phyloP scores from a whole-genome alignment of 2,113 vertebrate genomes.

The Sinocyclocheilus anshuiensis region DNA sequence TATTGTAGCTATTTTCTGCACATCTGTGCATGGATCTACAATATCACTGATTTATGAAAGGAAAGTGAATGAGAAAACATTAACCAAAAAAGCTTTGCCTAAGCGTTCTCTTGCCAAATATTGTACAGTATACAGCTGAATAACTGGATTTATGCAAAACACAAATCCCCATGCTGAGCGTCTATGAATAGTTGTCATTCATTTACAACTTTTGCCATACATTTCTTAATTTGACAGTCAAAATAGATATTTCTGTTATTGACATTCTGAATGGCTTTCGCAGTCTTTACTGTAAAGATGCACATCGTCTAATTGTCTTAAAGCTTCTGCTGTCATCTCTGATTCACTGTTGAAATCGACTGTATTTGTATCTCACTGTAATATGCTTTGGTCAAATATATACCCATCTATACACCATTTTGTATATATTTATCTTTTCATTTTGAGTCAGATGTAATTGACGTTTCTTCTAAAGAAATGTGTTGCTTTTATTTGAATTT shows the following conservation, averaged over 20 bases:
- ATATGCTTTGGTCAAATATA: constrained; percentile 50
- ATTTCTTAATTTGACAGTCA: constrained; percentile 26
- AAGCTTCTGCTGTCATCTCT: constrained; percentile 46
- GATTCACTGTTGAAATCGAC: constrained; percentile 45
- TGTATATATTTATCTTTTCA: constrained; percentile 11
- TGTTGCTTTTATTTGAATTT: not conserved
- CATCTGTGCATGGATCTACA: not conserved
- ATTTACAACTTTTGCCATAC: not conserved
- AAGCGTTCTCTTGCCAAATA: not conserved
- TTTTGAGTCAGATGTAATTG: not conserved
- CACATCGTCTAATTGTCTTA: constrained; percentile 39
- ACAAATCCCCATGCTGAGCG: not conserved
- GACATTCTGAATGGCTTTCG: constrained; percentile 15
- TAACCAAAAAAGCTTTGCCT: not conserved
- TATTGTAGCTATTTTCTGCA: not conserved
- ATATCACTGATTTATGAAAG: not conserved
- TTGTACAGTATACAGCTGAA: not conserved
- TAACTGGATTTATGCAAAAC: constrained; percentile 15
- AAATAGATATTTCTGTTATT: constrained; percentile 7
- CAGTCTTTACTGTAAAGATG: not conserved
- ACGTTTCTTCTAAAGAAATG: not conserved
- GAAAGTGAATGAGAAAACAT: not conserved
- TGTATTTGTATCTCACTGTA: constrained; percentile 41
- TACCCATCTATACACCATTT: constrained; percentile 34
- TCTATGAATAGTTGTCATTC: not conserved